Evolutionary conservation across 1,140 invertebrate species (phyloP), one percentile per base, ranked within the genome.

Genomic region (Drosophila tristis): DNA sequence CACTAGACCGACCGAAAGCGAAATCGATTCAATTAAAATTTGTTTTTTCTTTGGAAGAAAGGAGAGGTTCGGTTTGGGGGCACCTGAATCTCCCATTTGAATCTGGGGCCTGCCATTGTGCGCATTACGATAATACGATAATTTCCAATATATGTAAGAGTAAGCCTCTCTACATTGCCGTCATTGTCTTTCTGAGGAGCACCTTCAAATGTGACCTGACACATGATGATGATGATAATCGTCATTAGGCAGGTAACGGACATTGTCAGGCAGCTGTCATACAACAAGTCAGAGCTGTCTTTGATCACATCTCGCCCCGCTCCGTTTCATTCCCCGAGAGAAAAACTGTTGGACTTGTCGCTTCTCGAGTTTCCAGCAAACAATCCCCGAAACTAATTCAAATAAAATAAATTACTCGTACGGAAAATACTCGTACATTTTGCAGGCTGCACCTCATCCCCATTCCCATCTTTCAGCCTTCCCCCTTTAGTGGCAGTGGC

Each of bases 241-340:
- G 55, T 80, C 61, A 80, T 84, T 64, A 85, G 73, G 64, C 65
- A 66, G 26, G 51, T 54, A 81, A 63, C 79, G 63, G 57, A 87
- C 84, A 89, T 87, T 89, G 67, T 87, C 84, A 89, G 67, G 61
- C 84, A 87, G 76, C 75, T 87, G 82, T 87, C 82, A 87, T 65
- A 57, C 82, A 66, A 66, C 44, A 26, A 60, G 50, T 54, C 56
- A 72, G 47, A 75, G 73, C 49, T 65, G 56, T 53, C 51, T 49
- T 62, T 57, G 43, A 35, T 35, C 35, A 8, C 35, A 35, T 35
- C 31, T 35, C 9, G 3, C 35, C 25, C 29, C 13, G 45, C 62
- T 59, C 53, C 55, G 44, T 54, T 58, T 35, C 61, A 53, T 67
- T 57, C 31, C 13, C 13, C 42, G 8, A 55, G 59, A 74, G 74